phyloP scores from a whole-genome alignment of 2,797 vertebrate species.

The Coccyzus lansbergi region DNA sequence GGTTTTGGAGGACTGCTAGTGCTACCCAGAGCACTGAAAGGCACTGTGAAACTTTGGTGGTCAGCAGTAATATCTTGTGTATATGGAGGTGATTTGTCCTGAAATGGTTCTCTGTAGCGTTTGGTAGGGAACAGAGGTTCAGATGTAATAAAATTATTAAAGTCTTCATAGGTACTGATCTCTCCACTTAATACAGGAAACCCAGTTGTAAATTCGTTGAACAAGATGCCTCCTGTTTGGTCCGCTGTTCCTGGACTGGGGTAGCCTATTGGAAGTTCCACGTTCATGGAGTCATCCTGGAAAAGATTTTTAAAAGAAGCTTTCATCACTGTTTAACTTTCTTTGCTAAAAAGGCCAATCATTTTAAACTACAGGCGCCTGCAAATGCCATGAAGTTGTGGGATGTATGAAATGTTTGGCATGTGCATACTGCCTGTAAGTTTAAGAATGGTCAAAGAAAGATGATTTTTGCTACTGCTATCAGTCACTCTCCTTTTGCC shows the following conservation, averaged over 20 bases:
- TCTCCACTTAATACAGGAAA: background rate
- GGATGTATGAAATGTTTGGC: background rate
- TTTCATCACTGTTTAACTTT: background rate
- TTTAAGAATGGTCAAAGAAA: background rate
- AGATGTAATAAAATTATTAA: constrained; percentile 18
- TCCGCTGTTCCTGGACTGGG: constrained; percentile 42
- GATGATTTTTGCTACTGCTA: background rate
- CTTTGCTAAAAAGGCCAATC: background rate
- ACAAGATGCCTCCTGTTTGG: background rate
- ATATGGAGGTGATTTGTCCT: constrained; percentile 1
- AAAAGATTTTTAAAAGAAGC: constrained; percentile 1
- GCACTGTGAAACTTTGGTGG: constrained; percentile 25
- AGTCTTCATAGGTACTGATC: background rate
- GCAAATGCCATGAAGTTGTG: background rate
- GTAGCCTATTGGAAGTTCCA: constrained; percentile 60
- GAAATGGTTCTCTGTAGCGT: background rate
- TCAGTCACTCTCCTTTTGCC: background rate
- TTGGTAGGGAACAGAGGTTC: constrained; percentile 20
- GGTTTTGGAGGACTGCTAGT: constrained; percentile 8
- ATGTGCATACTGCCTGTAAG: background rate
- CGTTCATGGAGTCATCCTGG: constrained; percentile 56
- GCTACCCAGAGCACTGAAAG: constrained; percentile 45
- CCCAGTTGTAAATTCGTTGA: constrained; percentile 30
- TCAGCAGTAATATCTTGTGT: background rate
- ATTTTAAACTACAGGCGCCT: background rate